Evolutionary conservation across 2,113 vertebrate genomes (phyloP), one percentile per base, ranked within the genome.

Genomic region (Gallinago undulata): DNA sequence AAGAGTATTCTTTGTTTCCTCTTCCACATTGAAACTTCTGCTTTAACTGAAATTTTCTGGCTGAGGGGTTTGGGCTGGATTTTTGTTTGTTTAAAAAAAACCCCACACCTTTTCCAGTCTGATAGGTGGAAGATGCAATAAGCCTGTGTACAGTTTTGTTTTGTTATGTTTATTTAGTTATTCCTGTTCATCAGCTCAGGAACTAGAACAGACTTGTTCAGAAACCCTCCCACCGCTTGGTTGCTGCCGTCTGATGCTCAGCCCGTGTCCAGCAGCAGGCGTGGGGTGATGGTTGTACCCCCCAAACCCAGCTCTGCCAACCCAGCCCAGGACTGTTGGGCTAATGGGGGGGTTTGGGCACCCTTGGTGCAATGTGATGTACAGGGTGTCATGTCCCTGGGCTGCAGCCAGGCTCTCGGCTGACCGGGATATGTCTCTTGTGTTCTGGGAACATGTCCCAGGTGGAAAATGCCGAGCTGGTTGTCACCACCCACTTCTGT

Each of bases 281-380:
- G 87, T 72, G 41, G 82, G 95, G 84, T 92, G 87, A 27, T 43
- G 76, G 68, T 28, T 93, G 76, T 89, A 87, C 35, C 76, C 75
- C 91, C 86, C 95, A 69, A 75, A 57, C 85, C 15, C 90, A 79
- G 39, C 48, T 19, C 68, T 90, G 62, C 90, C 75, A 43, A 6
- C 53, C 66, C 22, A 94, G 53, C 78, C 70, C 79, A 41, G 79
- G 70, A 41, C 33, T 64, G 45, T 51, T 94, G 3, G 6, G 70
- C 53, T 66, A 35, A 59, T 62, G 50, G 19, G 8, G 62, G 59
- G 59, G 28, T 92, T 92, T 95, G 76, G 89, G n/a, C 76, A 70
- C 80, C 31, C 7, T 80, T 6, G n/a, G 67, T 64, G 13, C 82
- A 43, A 25, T 33, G 2, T 33, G 80, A 62, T 7, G 2, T 33